Percentiles rank a stretch among this genome's conserved stretches.
Evolutionary conservation across 1,140 invertebrate genomes (phyloP).

Genomic region (Drosophila oshimai): DNA sequence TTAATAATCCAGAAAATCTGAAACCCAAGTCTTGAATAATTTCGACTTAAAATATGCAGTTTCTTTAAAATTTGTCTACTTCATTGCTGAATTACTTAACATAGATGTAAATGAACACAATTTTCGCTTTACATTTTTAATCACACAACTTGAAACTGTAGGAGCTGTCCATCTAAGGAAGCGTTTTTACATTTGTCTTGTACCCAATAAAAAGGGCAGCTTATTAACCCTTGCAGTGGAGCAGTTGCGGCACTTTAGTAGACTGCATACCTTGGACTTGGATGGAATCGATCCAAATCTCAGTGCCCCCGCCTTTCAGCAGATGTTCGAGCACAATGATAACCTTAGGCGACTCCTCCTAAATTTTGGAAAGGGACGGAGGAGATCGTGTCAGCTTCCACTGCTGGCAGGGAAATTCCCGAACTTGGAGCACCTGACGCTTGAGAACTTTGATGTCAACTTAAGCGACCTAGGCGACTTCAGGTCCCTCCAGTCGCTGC

Average conservation of each 20-base stretch:
- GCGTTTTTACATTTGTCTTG: not conserved
- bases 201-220: not conserved
- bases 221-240: conserved; percentile 17
- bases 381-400: not conserved
- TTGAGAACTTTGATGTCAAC: conserved; percentile 46
- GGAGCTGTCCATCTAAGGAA: too few species aligned
- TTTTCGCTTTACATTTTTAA: too few species aligned
- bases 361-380: conserved; percentile 26
- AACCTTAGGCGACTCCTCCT: conserved; percentile 23
- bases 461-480: conserved; percentile 40
- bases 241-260: conserved; percentile 30
- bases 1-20: too few species aligned
- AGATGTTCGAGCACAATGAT: conserved; percentile 29
- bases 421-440: conserved; percentile 42
- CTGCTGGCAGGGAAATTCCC: conserved; percentile 19
- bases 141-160: too few species aligned
- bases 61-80: too few species aligned
- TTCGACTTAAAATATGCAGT: too few species aligned
- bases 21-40: too few species aligned
- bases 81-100: too few species aligned
- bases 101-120: too few species aligned
- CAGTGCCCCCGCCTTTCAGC: conserved; percentile 8
- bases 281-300: conserved; percentile 53
- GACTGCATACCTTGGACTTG: conserved; percentile 43
- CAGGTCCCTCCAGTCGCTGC: conserved; percentile 21